phyloP scores from a whole-genome alignment of 1,140 invertebrate genomes.

The Hestina assimilis region DNA sequence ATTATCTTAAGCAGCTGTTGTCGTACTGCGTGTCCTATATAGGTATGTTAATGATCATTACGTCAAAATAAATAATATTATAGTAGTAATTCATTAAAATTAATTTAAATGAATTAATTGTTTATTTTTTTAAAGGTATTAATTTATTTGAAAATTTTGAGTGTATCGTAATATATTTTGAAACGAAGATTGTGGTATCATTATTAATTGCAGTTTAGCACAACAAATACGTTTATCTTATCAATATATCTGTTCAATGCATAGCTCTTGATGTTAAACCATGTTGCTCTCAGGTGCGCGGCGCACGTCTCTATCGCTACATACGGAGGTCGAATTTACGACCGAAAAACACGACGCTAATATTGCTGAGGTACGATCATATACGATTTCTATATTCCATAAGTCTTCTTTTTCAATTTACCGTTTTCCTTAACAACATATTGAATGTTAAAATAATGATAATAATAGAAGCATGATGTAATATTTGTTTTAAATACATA shows the following conservation, averaged over 20 bases:
- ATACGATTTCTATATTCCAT: neutral
- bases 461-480: no score
- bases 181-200: constrained; percentile 7
- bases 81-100: neutral
- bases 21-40: neutral
- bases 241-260: constrained; percentile 34
- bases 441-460: neutral
- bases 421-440: neutral
- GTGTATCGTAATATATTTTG: no score
- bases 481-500: no score
- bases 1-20: constrained; percentile 36
- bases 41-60: neutral
- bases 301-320: constrained; percentile 46
- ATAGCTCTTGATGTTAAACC: constrained; percentile 36
- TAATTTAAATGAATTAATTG: no score
- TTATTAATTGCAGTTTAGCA: constrained; percentile 33
- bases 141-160: no score
- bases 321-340: constrained; percentile 25
- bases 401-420: neutral
- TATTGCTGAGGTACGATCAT: constrained; percentile 43
- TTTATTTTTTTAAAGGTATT: no score
- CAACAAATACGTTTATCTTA: constrained; percentile 39
- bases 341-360: constrained; percentile 8
- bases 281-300: constrained; percentile 63
- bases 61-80: neutral